Conservation (phyloP, 2,888 invertebrate genomes). For the Caenorhabditis macrosperma region DNA sequence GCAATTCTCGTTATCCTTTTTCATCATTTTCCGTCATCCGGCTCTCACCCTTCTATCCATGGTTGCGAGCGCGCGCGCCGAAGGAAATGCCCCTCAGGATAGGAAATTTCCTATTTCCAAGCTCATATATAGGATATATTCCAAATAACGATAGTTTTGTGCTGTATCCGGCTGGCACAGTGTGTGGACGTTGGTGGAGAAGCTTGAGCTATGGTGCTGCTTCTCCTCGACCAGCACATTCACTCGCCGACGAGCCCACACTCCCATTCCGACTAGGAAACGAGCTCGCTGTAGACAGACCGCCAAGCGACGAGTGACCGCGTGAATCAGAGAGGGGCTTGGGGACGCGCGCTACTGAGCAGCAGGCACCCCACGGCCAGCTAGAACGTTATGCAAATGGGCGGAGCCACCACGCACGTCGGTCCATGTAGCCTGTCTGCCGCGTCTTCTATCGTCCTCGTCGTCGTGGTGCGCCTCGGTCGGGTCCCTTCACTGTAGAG, state of each 20-base stretch:
- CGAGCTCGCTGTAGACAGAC: constrained; percentile 58
- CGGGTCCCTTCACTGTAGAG: constrained; percentile 54
- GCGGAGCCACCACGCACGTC: constrained; percentile 43
- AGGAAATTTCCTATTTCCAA: constrained; percentile 6
- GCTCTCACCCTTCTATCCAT: too few species aligned
- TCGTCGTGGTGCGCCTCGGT: constrained; percentile 46
- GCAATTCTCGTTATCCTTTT: too few species aligned
- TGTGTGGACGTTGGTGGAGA: constrained; percentile 25
- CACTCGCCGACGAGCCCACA: constrained; percentile 32
- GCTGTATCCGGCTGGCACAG: constrained; percentile 48
- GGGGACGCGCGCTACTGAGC: constrained; percentile 36
- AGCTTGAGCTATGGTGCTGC: constrained; percentile 47
- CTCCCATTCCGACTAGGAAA: constrained; percentile 56
- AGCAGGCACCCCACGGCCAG: constrained; percentile 30
- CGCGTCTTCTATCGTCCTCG: constrained; percentile 52
- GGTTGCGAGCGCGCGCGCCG: too few species aligned
- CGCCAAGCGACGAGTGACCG: constrained; percentile 42
- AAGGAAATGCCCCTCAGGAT: neutral
- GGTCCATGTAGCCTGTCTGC: constrained; percentile 37
- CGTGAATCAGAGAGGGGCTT: constrained; percentile 52
- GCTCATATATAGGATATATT: constrained; percentile 10
- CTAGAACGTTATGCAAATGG: constrained; percentile 58
- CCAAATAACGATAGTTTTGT: constrained; percentile 45
- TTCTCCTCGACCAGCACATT: constrained; percentile 54
- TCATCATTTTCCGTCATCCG: too few species aligned